These are phyloP conservation scores for Diogma glabrata DNA, from an alignment of 2,888 invertebrate species.

Conservation along the genomic window DNA sequence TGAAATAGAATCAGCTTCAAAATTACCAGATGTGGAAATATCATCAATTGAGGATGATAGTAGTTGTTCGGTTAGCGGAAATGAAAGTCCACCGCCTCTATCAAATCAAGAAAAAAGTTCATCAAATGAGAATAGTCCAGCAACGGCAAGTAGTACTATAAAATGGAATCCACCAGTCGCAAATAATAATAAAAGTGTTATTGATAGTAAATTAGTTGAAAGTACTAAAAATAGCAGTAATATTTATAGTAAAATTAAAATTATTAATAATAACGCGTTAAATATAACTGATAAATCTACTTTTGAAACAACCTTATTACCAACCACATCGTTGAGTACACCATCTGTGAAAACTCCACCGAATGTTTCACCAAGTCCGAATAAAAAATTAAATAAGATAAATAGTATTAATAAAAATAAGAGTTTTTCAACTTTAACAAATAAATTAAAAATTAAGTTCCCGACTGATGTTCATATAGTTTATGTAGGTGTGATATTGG, in stretches of 20 bases:
- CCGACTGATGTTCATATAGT: slow-evolving; percentile 32
- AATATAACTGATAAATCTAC: neutral
- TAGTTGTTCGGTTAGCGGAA: slow-evolving; percentile 42
- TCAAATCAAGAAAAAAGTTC: too few species aligned
- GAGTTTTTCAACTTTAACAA: neutral
- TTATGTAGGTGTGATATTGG: slow-evolving; percentile 31
- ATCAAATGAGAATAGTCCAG: slow-evolving; percentile 22
- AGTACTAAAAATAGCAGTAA: neutral
- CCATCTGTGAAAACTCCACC: neutral
- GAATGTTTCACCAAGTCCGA: slow-evolving; percentile 6
- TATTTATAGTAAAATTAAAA: neutral
- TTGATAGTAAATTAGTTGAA: neutral
- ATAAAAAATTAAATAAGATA: neutral
- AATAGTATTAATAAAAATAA: neutral
- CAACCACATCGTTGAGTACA: neutral
- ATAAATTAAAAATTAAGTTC: slow-evolving; percentile 24
- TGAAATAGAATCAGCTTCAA: slow-evolving; percentile 31
- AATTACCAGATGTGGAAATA: slow-evolving; percentile 30
- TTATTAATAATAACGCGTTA: neutral
- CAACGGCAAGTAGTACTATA: too few species aligned
- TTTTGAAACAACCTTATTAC: neutral
- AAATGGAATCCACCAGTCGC: neutral
- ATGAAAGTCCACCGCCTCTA: slow-evolving; percentile 35
- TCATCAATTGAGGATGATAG: slow-evolving; percentile 42
- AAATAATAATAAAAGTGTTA: neutral